Evolutionary conservation across 2,797 vertebrate species (phyloP), one percentile per base, ranked within the genome.

Genomic region (Notoglanidium macrostoma): DNA sequence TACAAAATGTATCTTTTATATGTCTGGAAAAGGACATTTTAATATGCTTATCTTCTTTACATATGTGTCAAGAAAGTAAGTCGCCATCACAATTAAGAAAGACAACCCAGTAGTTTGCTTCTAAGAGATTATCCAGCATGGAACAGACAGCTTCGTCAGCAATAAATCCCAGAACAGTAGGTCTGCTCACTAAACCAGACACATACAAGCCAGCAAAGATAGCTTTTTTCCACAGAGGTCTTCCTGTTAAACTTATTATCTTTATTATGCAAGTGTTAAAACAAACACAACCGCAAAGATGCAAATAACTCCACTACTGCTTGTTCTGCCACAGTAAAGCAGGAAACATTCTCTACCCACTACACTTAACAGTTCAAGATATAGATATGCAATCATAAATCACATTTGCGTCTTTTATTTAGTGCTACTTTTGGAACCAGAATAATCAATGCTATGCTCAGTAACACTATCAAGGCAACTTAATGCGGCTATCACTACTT

Each of bases 111-210:
- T 55, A 59, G 32, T 40, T 40, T 59, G 77, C 32, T 21, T 6
- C 55, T 61, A 80, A 23, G 54, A 35, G 23, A 61, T 63, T 11
- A 65, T 57, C 17, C 40, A 40, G 40, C 40, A 40, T 40, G 40
- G 40, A 40, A 40, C 40, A 40, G 40, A 40, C 40, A 40, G 40
- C 21, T 32, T 19, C 12, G 63, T 57, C 9, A 54, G 29, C 81
- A 73, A 54, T 79, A 83, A 87, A 83, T 23, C 40, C 70, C 0
- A 67, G 29, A 59, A 84, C 51, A 84, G 29, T 44, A 65, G 76
- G 57, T 44, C 15, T 40, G 83, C 49, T 65, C 6, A 86, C 44
- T 51, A 85, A 85, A 83, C 72, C 35, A 55, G 74, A 74, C 26
- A 57, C 32, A 51, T 40, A 59, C 44, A 85, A 67, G 70, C 14